Percentiles rank a stretch among this genome's conserved stretches.
These are phyloP conservation scores for Drymodes brunneopygia DNA, from an alignment of 2,113 vertebrate genomes.

Conservation along the genomic window DNA sequence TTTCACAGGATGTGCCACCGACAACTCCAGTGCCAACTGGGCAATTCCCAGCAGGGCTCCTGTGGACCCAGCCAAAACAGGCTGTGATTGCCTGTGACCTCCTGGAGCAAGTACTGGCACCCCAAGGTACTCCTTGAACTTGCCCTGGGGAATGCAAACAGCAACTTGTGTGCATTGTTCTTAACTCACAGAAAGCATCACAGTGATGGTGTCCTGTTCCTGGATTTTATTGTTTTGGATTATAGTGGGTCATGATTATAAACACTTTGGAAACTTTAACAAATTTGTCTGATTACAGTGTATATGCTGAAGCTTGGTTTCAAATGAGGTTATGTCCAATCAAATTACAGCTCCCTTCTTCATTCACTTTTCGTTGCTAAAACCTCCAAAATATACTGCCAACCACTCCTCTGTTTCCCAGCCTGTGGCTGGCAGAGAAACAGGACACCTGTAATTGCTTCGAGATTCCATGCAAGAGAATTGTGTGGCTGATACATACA, in stretches of 20 bases:
- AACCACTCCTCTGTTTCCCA: neutral
- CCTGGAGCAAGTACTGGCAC: neutral
- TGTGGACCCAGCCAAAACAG: too few relatives aligned
- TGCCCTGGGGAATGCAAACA: neutral
- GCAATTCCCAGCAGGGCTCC: neutral
- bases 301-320: neutral
- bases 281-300: neutral
- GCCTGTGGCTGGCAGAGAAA: neutral
- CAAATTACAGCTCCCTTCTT: neutral
- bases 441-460: neutral
- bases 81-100: neutral
- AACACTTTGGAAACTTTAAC: neutral
- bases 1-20: neutral
- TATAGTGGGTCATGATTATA: neutral
- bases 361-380: neutral
- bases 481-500: neutral
- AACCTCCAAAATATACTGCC: neutral
- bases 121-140: neutral
- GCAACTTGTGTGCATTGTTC: neutral
- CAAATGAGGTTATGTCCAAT: neutral
- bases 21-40: neutral
- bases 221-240: neutral
- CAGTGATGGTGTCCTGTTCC: rapidly evolving
- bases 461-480: neutral
- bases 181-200: neutral